Percentiles rank a stretch among this genome's conserved stretches.
phyloP scores from a whole-genome alignment of 2,113 vertebrate genomes.

The Myodes glareolus region DNA sequence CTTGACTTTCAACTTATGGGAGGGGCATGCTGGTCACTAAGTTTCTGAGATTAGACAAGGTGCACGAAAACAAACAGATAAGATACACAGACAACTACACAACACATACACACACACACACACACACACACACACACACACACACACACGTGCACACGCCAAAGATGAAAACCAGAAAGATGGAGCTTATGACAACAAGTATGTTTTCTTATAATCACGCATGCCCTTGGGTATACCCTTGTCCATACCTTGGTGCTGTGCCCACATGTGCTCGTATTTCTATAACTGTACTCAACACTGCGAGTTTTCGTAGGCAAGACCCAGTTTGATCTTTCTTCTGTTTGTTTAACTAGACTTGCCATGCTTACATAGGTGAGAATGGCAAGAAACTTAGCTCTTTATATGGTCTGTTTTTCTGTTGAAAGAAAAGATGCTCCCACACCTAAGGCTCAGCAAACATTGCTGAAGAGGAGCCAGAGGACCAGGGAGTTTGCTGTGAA shows the following conservation, averaged over 20 bases:
- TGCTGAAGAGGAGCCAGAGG: neutral
- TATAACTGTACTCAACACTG: neutral
- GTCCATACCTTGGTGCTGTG: neutral
- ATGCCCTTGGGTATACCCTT: neutral
- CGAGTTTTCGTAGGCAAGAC: neutral
- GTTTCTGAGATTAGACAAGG: neutral
- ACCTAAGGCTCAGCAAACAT: neutral
- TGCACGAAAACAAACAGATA: neutral
- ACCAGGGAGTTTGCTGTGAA: neutral
- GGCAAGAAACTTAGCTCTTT: neutral
- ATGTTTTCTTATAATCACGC: neutral
- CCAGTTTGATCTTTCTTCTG: neutral
- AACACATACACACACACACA: neutral
- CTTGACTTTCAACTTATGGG: neutral
- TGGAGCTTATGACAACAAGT: neutral
- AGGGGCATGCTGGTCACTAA: neutral
- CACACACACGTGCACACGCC: neutral
- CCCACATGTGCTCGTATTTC: neutral
- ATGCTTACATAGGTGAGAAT: neutral
- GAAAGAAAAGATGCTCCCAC: neutral
- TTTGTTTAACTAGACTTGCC: slow-evolving; percentile 2
- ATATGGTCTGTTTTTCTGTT: neutral
- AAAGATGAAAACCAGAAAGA: neutral
- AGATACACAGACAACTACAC: neutral
- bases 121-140: neutral